Evolutionary conservation across 92 coral and sea anemone genomes (phyloP).

Genomic region (Phenganax stokvisi): DNA sequence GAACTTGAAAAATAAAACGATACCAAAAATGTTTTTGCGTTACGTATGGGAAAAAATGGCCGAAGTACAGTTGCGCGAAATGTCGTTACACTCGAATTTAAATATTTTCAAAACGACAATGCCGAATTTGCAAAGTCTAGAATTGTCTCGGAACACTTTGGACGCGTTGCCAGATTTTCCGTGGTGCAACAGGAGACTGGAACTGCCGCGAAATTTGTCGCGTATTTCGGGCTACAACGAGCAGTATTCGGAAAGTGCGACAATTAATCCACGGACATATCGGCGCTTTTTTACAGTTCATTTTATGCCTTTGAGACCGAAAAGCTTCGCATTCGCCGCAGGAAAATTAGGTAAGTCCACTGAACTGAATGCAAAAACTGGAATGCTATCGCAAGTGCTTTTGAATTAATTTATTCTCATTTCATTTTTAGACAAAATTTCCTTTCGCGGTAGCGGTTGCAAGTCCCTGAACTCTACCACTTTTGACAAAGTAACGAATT

Average conservation of each 20-base stretch:
- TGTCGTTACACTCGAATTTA: slow-evolving; percentile 45
- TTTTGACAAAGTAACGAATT: slow-evolving; percentile 20
- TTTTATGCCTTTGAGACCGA: not conserved
- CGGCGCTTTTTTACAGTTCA: slow-evolving; percentile 24
- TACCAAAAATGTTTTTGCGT: slow-evolving; percentile 46
- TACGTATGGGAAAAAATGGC: slow-evolving; percentile 63
- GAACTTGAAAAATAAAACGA: not conserved
- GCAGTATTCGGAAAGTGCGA: slow-evolving; percentile 44
- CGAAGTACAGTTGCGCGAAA: slow-evolving; percentile 38
- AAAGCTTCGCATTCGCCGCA: not conserved
- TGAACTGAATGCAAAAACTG: too few relatives aligned
- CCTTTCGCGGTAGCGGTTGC: slow-evolving; percentile 32
- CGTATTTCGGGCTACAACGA: slow-evolving; percentile 31
- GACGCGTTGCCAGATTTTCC: slow-evolving; percentile 60
- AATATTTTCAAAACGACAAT: slow-evolving; percentile 35
- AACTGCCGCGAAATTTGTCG: slow-evolving; percentile 46
- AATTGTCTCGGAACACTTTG: slow-evolving; percentile 44
- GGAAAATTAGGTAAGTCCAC: slow-evolving; percentile 7
- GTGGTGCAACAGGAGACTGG: slow-evolving; percentile 40
- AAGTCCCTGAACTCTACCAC: slow-evolving; percentile 14
- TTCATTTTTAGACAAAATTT: not conserved
- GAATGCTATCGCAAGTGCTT: too few relatives aligned
- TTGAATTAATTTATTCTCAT: too few relatives aligned
- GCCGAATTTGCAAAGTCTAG: slow-evolving; percentile 63
- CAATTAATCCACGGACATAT: slow-evolving; percentile 16